A percentile compares a stretch with the other conserved stretches of the same genome.
These are phyloP conservation scores for Salvator merianae DNA, from an alignment of 2,113 vertebrate genomes.

Conservation along the genomic window DNA sequence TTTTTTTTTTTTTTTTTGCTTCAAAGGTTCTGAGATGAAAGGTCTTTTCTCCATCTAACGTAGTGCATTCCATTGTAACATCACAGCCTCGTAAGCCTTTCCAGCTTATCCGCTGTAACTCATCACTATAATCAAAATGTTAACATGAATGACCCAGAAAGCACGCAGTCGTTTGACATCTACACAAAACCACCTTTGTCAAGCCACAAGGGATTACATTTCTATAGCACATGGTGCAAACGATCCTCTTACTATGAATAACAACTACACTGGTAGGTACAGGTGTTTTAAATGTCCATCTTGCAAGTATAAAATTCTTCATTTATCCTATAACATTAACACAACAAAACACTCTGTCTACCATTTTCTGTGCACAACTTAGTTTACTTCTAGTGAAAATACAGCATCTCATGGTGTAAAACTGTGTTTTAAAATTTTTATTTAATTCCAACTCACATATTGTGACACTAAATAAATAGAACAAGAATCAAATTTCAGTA, in stretches of 20 bases:
- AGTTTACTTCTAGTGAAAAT: background rate
- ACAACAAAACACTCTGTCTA: background rate
- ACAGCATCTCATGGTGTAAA: background rate
- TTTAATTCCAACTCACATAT: background rate
- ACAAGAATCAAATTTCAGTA: background rate
- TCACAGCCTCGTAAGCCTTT: slow-evolving; percentile 42
- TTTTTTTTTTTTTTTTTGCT: slow-evolving; percentile 48
- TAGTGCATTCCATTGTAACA: slow-evolving; percentile 49
- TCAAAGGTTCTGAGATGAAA: slow-evolving; percentile 59
- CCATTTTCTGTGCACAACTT: background rate
- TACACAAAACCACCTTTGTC: slow-evolving; percentile 54
- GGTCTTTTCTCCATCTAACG: slow-evolving; percentile 56
- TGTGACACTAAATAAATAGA: slow-evolving; percentile 2
- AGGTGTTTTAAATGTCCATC: slow-evolving; percentile 31
- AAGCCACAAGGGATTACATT: slow-evolving; percentile 47
- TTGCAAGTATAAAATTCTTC: slow-evolving; percentile 38
- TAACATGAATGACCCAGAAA: slow-evolving; percentile 62
- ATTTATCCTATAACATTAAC: slow-evolving; percentile 25
- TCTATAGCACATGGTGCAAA: slow-evolving; percentile 44
- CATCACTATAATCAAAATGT: slow-evolving; percentile 67
- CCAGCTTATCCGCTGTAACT: slow-evolving; percentile 60
- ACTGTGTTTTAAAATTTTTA: background rate
- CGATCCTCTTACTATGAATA: slow-evolving; percentile 46
- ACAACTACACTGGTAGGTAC: slow-evolving; percentile 45
- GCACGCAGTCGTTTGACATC: slow-evolving; percentile 44